Base-by-base conservation (phyloP, 2,888 invertebrate genomes). In the Artemia sp. region DNA sequence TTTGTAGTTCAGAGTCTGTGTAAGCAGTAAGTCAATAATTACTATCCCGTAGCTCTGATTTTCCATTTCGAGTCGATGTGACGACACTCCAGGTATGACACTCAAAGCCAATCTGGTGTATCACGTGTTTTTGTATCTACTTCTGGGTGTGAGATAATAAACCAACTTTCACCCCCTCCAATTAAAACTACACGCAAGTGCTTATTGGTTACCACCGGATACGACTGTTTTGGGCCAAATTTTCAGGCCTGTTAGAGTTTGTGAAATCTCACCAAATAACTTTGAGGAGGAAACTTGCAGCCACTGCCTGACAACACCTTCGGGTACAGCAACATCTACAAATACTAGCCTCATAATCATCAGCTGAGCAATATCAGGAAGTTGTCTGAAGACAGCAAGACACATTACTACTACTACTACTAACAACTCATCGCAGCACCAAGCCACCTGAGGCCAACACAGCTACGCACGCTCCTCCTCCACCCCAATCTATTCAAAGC, bases 11-110 rank as follows among this genome's bases (percentile, higher is more conserved):
- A 72, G 89, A 89, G 80, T 90, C 88, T 66, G 96, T 95, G 79
- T 98, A 98, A 0, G 97, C 97, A 79, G 96, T 97, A n/a, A 97
- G 86, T 74, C 93, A 81, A 78, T 88, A 90, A 83, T 97, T 98
- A 95, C 90, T 67, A 98, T 82, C 74, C 98, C 87, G 79, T 91
- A 93, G 12, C 94, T 92, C 73, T 72, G 73, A 12, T 71, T 66
- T 68, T 73, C 73, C 19, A 74, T 67, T 52, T 79, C 76, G 50
- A 78, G 75, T 67, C 80, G 74, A 69, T 79, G 78, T 72, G 79
- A 78, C 70, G 79, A 78, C 72, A 81, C 77, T 6, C 85, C 86
- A 51, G 85, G 84, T 7, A 85, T 83, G 69, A 96, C 86, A 80
- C 93, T 91, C 70, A 96, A 82, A 3, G 94, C 94, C 73, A 96